Conservation (phyloP, 2,888 invertebrate genomes). For the Dolichomitus sp. region DNA sequence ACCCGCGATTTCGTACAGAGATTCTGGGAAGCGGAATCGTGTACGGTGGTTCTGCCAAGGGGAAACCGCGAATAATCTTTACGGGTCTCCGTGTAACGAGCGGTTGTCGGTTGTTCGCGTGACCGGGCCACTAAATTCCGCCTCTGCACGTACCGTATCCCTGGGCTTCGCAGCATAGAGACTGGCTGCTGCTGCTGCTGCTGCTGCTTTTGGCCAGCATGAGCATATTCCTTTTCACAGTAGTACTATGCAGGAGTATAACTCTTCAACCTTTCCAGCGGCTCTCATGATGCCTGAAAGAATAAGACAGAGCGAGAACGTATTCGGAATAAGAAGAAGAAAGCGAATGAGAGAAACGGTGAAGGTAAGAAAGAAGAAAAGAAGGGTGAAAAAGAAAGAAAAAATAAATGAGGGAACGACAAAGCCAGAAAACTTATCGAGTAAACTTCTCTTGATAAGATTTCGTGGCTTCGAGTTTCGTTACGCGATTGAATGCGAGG, state of each 20-base stretch:
- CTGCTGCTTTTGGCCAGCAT: slow-evolving; percentile 13
- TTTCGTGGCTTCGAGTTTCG: slow-evolving; percentile 19
- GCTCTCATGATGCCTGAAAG: slow-evolving; percentile 6
- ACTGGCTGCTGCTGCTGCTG: slow-evolving; percentile 6
- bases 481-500: slow-evolving; percentile 12
- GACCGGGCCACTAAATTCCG: slow-evolving; percentile 65
- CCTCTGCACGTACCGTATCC: slow-evolving; percentile 39
- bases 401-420: background rate
- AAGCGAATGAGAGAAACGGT: background rate
- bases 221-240: slow-evolving; percentile 27
- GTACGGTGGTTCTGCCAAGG: slow-evolving; percentile 31
- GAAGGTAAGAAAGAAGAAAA: slow-evolving; percentile 11
- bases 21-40: slow-evolving; percentile 57
- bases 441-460: slow-evolving; percentile 3
- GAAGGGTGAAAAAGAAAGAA: slow-evolving; percentile 17
- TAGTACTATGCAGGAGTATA: background rate
- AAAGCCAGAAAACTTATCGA: background rate
- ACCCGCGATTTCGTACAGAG: slow-evolving; percentile 61
- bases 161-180: background rate
- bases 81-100: slow-evolving; percentile 63
- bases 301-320: slow-evolving; percentile 36
- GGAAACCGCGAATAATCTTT: slow-evolving; percentile 65
- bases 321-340: background rate
- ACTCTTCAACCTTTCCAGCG: slow-evolving; percentile 10
- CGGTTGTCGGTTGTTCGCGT: slow-evolving; percentile 65